phyloP scores from a whole-genome alignment of 2,888 invertebrate genomes.

The Belgica antarctica region DNA sequence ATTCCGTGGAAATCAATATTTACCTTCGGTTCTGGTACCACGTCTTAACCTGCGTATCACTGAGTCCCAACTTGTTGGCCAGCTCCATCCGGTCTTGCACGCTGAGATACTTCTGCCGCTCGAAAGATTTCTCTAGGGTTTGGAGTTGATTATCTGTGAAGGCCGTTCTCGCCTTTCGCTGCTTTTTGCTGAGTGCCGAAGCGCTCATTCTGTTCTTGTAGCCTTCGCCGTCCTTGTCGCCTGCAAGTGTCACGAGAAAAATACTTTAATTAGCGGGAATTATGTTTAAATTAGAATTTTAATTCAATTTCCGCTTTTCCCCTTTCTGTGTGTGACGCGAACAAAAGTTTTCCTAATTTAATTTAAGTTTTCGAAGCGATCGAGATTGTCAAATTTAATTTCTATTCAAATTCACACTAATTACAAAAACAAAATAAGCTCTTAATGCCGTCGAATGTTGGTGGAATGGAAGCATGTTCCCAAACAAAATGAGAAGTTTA shows the following conservation, averaged over 20 bases:
- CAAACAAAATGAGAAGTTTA: constrained; percentile 30
- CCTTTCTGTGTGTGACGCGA: background rate
- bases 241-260: constrained; percentile 55
- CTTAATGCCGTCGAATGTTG: background rate
- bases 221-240: constrained; percentile 80
- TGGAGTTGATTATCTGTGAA: constrained; percentile 98
- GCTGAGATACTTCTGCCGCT: constrained; percentile 93
- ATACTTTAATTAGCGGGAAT: background rate
- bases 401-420: constrained; percentile 29
- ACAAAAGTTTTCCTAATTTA: constrained; percentile 28
- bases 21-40: constrained; percentile 99
- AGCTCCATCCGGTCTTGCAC: constrained; percentile 98
- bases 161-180: constrained; percentile 93
- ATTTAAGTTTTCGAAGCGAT: constrained; percentile 35
- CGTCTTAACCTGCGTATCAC: constrained; percentile 99
- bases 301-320: constrained; percentile 21
- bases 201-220: constrained; percentile 54
- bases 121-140: constrained; percentile 94
- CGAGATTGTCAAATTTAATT: constrained; percentile 40
- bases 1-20: constrained; percentile 49
- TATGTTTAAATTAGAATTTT: constrained; percentile 1
- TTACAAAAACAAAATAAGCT: background rate
- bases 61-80: constrained; percentile 90
- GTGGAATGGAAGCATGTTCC: constrained; percentile 3
- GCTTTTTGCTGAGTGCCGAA: constrained; percentile 77